Evolutionary conservation across 2,888 invertebrate genomes (phyloP), one percentile per base, ranked within the genome.

Genomic region (Mesochorus sp.): DNA sequence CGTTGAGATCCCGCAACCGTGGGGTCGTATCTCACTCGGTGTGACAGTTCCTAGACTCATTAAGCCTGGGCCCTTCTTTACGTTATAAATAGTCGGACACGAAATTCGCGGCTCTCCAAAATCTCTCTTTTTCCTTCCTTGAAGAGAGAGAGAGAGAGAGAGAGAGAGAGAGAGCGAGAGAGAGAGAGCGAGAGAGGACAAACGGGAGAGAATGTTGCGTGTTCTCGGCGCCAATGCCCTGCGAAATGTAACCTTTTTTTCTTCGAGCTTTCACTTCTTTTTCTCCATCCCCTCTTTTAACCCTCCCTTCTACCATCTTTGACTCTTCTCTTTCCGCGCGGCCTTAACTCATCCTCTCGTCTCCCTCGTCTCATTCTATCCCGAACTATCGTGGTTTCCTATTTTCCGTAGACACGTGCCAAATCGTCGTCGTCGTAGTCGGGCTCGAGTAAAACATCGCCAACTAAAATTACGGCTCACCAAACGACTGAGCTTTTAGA

Each of bases 21-120:
- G 66, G 10, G 87, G 87, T 87, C 87, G 87, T 88, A 88, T 86
- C 88, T 88, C 87, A 85, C 85, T 83, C 82, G 78, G 79, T 81
- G 83, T 85, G 87, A 88, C 89, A 88, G 87, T 86, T 86, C 85
- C 87, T 89, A 88, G 89, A 89, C 89, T 88, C 90, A 87, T 90
- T 90, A 90, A 89, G 87, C 84, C 83, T 10, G 21, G 82, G 85
- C 84, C 87, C 89, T 88, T 88, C 86, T 86, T 83, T 83, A 81
- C 81, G 85, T 84, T 88, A 89, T 89, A 89, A 88, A 89, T 88
- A 89, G 88, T 85, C 82, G 82, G n/a, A 80, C 80, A 84, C 81
- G 83, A 85, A 80, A 81, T 81, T 83, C 80, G 80, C 84, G 79
- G 53, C 66, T 51, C 79, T 66, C 12, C 59, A 70, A 57, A 76